Conservation (phyloP, 2,888 invertebrate genomes). For the Orgyia antiqua region DNA sequence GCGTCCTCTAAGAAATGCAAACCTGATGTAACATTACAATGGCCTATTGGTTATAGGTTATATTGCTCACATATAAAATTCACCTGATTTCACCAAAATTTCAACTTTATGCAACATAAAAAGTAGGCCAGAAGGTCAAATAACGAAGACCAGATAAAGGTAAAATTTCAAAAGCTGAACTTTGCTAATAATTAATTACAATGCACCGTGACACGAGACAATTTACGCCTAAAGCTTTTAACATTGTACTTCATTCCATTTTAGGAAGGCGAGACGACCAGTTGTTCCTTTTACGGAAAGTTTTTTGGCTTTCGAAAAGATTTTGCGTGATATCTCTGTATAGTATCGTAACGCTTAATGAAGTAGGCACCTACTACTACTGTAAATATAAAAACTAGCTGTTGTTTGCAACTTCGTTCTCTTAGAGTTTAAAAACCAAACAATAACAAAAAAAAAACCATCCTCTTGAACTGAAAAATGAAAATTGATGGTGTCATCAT, state of each 20-base stretch:
- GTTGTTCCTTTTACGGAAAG: slow-evolving; percentile 50
- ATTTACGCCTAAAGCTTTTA: slow-evolving; percentile 57
- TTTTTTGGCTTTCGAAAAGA: slow-evolving; percentile 70
- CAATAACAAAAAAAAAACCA: no score
- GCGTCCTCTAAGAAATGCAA: no score
- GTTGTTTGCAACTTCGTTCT: background rate
- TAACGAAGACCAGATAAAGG: slow-evolving; percentile 27
- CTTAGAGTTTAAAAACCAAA: no score
- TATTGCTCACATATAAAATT: no score
- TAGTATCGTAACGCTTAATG: slow-evolving; percentile 31
- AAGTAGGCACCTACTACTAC: slow-evolving; percentile 25
- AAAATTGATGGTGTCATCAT: no score
- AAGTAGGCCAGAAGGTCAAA: slow-evolving; percentile 25
- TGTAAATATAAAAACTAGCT: background rate
- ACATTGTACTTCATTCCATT: slow-evolving; percentile 51
- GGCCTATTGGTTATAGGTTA: no score
- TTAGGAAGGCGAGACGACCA: slow-evolving; percentile 45
- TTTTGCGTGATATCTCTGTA: slow-evolving; percentile 38
- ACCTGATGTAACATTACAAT: no score
- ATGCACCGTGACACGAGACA: slow-evolving; percentile 45
- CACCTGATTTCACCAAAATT: no score
- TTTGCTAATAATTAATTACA: slow-evolving; percentile 55
- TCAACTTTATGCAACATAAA: no score
- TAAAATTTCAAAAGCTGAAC: slow-evolving; percentile 37
- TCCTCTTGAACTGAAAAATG: no score